Conservation (phyloP, 2,888 invertebrate species). For the Danaus chrysippus region DNA sequence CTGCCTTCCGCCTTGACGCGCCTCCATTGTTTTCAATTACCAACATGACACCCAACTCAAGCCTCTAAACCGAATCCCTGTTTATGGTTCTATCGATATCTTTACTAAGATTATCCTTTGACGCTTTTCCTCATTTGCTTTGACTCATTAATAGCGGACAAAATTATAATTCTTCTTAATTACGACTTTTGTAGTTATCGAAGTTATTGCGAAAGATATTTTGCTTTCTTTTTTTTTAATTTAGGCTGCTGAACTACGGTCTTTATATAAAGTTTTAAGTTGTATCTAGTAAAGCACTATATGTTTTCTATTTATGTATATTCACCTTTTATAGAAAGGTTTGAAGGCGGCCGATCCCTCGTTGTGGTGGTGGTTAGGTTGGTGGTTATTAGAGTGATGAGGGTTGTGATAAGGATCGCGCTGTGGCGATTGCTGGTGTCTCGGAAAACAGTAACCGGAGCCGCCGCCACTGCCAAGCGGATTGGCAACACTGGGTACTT, state of each 20-base stretch:
- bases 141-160: constrained; percentile 41
- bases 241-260: too few relatives aligned
- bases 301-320: constrained; percentile 9
- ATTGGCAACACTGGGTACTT: constrained; percentile 88
- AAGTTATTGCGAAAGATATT: too few relatives aligned
- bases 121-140: constrained; percentile 60
- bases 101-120: constrained; percentile 66
- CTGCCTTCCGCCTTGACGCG: constrained; percentile 66
- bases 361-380: constrained; percentile 72
- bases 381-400: constrained; percentile 71
- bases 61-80: constrained; percentile 65
- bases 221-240: too few relatives aligned
- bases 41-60: constrained; percentile 70
- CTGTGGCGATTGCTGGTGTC: constrained; percentile 76
- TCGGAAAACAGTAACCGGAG: constrained; percentile 76
- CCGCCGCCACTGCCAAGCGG: constrained; percentile 83
- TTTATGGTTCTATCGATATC: constrained; percentile 67
- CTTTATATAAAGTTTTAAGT: too few relatives aligned
- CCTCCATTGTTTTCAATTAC: constrained; percentile 79
- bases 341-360: constrained; percentile 87
- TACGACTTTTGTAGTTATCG: constrained; percentile 8
- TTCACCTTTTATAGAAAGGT: constrained; percentile 93
- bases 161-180: constrained; percentile 58
- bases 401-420: constrained; percentile 79
- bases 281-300: too few relatives aligned